These are phyloP conservation scores for Microchrysa polita DNA, from an alignment of 2,888 invertebrate genomes.

Conservation along the genomic window DNA sequence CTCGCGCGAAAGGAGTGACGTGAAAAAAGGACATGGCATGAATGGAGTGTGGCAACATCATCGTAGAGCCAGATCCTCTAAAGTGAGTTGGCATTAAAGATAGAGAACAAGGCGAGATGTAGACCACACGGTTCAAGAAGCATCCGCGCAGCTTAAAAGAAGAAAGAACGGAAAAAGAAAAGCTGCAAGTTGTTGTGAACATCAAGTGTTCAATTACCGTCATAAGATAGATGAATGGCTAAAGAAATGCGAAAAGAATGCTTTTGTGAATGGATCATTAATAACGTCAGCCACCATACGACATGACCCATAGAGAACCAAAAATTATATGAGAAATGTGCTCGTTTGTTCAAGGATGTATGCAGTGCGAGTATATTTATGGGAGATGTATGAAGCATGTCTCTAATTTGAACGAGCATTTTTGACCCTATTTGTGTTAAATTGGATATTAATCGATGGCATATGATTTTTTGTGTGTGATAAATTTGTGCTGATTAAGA, in stretches of 20 bases:
- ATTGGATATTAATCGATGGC: too few species aligned
- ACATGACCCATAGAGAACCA: too few species aligned
- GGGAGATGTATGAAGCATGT: too few species aligned
- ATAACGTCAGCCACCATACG: slow-evolving; percentile 12
- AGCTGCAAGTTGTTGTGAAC: slow-evolving; percentile 47
- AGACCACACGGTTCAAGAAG: slow-evolving; percentile 8
- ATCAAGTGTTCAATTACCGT: slow-evolving; percentile 48
- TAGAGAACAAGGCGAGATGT: too few species aligned
- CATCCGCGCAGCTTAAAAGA: slow-evolving; percentile 23
- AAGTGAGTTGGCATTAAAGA: background rate
- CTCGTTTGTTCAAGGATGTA: too few species aligned
- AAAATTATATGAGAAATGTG: too few species aligned
- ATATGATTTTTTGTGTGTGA: too few species aligned
- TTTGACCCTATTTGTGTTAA: too few species aligned
- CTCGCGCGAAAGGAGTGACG: slow-evolving; percentile 7
- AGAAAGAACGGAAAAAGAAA: too few species aligned
- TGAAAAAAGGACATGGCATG: background rate
- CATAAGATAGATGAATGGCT: slow-evolving; percentile 42
- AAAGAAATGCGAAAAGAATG: slow-evolving; percentile 28
- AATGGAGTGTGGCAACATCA: background rate
- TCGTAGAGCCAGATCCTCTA: background rate
- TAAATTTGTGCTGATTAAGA: too few species aligned
- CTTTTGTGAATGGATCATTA: slow-evolving; percentile 22
- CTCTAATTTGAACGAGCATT: too few species aligned
- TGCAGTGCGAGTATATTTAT: too few species aligned